Evolutionary conservation across 2,888 invertebrate genomes (phyloP).

Genomic region (Therioaphis trifolii): DNA sequence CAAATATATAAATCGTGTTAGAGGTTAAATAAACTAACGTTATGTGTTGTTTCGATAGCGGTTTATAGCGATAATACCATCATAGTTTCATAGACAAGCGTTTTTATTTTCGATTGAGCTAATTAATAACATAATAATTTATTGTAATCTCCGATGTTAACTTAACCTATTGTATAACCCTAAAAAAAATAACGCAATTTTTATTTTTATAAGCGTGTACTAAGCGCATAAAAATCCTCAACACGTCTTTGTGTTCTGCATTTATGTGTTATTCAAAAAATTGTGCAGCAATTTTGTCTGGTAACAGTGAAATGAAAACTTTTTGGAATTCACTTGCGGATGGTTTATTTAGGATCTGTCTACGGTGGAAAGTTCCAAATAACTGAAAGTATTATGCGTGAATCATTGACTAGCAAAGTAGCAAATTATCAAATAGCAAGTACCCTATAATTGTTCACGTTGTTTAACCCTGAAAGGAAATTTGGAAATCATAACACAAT

Average conservation of each 20-base stretch:
- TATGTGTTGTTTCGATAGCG: background rate
- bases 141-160: background rate
- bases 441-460: background rate
- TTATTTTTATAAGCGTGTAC: background rate
- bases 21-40: slow-evolving; percentile 22
- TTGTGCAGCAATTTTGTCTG: background rate
- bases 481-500: background rate
- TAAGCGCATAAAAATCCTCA: background rate
- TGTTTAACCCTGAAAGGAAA: background rate
- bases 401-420: background rate
- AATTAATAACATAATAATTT: background rate
- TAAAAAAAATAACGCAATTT: background rate
- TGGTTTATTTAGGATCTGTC: background rate
- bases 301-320: background rate
- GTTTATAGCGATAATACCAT: background rate
- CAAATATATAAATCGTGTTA: background rate
- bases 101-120: background rate
- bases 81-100: background rate
- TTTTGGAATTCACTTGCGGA: background rate
- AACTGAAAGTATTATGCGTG: background rate
- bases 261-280: background rate
- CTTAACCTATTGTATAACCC: background rate
- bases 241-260: background rate
- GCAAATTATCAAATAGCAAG: too few species aligned
- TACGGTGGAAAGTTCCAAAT: background rate